These are phyloP conservation scores for Cherax destructor DNA, from an alignment of 1,140 invertebrate genomes.

Conservation along the genomic window DNA sequence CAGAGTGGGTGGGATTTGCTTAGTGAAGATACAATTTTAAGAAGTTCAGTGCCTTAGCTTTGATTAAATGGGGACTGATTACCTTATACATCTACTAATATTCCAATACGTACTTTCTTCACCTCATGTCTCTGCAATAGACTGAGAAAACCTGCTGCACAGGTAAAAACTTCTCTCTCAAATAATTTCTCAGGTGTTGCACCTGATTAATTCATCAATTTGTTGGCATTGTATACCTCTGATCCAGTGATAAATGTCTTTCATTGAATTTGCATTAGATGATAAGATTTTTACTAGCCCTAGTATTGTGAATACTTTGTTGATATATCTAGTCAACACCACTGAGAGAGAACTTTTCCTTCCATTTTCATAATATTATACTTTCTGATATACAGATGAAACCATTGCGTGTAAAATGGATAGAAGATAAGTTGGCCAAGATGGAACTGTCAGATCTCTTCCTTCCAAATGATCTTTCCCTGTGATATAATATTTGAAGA, in stretches of 20 bases:
- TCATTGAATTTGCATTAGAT: background rate
- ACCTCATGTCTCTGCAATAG: no score
- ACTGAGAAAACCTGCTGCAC: no score
- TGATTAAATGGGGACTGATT: no score
- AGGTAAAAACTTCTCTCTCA: no score
- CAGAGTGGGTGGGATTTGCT: no score
- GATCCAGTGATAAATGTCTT: no score
- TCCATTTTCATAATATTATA: background rate
- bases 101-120: no score
- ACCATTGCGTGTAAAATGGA: background rate
- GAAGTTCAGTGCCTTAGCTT: no score
- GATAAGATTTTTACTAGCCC: background rate
- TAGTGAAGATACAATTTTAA: no score
- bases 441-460: conserved; percentile 4
- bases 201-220: background rate
- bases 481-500: background rate
- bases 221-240: background rate
- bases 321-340: background rate
- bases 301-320: background rate
- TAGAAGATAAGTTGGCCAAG: conserved; percentile 4
- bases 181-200: no score
- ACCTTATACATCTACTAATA: no score
- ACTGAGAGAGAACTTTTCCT: background rate
- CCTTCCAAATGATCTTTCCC: background rate
- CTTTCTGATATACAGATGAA: background rate